A percentile compares a stretch with the other conserved stretches of the same genome.
Evolutionary conservation across 2,113 vertebrate genomes (phyloP).

Genomic region (crab-eating macaque (Macaca fascicularis)): DNA sequence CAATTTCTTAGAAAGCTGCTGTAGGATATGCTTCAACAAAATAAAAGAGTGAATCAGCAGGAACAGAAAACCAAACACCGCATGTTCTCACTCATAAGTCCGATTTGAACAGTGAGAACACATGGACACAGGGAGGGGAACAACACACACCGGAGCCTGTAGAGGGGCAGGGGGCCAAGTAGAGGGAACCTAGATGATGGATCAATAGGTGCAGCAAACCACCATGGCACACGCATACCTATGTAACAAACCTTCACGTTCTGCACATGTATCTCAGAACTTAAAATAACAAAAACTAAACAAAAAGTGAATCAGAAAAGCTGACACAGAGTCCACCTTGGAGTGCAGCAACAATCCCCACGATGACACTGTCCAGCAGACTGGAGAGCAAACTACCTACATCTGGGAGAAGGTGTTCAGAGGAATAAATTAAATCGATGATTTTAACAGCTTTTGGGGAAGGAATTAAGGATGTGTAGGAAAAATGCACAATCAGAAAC

Average conservation of each 20-base stretch:
- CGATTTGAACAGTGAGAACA: too few relatives aligned
- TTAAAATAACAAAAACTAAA: too few relatives aligned
- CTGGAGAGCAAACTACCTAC: not conserved
- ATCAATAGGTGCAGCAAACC: too few relatives aligned
- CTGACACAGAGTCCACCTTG: not conserved
- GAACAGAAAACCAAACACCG: too few relatives aligned
- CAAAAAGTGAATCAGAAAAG: not conserved
- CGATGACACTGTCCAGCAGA: not conserved
- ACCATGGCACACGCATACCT: too few relatives aligned
- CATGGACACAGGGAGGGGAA: too few relatives aligned
- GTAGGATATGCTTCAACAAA: not conserved
- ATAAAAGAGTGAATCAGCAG: not conserved
- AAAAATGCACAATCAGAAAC: not conserved
- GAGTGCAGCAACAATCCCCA: not conserved
- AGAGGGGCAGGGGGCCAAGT: too few relatives aligned
- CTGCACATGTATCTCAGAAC: too few relatives aligned
- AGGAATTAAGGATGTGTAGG: not conserved
- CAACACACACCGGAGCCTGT: too few relatives aligned
- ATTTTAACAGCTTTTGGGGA: not conserved
- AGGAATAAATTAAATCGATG: not conserved
- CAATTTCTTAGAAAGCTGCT: not conserved
- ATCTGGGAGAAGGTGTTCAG: not conserved
- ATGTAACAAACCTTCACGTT: too few relatives aligned
- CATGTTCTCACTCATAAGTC: too few relatives aligned
- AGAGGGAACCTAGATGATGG: too few relatives aligned